A percentile compares a stretch with the other conserved stretches of the same genome.
Evolutionary conservation across 2,888 invertebrate genomes (phyloP).

Genomic region (Argynnis bischoffii): DNA sequence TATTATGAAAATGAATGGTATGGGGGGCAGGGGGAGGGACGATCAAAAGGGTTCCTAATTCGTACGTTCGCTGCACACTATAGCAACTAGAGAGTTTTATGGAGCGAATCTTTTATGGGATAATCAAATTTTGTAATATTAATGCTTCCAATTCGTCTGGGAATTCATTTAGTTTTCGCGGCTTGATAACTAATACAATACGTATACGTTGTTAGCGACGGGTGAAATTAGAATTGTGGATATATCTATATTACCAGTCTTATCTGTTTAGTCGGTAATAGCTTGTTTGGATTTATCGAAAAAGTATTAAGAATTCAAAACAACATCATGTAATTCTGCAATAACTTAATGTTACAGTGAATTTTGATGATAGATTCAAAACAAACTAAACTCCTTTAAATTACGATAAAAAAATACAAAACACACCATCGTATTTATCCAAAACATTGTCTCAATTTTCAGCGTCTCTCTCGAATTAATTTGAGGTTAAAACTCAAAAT

Average conservation of each 20-base stretch:
- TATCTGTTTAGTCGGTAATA: too few relatives aligned
- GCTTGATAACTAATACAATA: constrained; percentile 28
- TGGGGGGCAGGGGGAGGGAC: constrained; percentile 49
- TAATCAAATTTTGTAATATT: constrained; percentile 82
- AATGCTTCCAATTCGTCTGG: constrained; percentile 72
- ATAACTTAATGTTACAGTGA: too few relatives aligned
- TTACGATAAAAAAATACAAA: too few relatives aligned
- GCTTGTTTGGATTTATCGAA: too few relatives aligned
- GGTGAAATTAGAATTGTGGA: constrained; percentile 55
- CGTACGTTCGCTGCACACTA: constrained; percentile 77
- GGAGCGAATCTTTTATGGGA: constrained; percentile 80
- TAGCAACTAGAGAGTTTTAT: constrained; percentile 79
- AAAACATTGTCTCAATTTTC: constrained; percentile 56
- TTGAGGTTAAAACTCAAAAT: constrained; percentile 60
- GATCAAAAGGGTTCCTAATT: constrained; percentile 82
- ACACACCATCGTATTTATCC: constrained; percentile 7
- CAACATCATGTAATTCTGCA: too few relatives aligned
- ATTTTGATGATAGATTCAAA: too few relatives aligned
- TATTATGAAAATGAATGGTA: constrained; percentile 83
- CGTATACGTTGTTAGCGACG: constrained; percentile 2
- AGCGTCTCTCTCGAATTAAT: constrained; percentile 69
- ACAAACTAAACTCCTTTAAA: too few relatives aligned
- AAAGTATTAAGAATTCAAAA: too few relatives aligned
- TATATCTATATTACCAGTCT: too few relatives aligned
- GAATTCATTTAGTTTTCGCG: constrained; percentile 61